Evolutionary conservation across 2,888 invertebrate species (phyloP), one percentile per base, ranked within the genome.

Genomic region (Atherix ibis): DNA sequence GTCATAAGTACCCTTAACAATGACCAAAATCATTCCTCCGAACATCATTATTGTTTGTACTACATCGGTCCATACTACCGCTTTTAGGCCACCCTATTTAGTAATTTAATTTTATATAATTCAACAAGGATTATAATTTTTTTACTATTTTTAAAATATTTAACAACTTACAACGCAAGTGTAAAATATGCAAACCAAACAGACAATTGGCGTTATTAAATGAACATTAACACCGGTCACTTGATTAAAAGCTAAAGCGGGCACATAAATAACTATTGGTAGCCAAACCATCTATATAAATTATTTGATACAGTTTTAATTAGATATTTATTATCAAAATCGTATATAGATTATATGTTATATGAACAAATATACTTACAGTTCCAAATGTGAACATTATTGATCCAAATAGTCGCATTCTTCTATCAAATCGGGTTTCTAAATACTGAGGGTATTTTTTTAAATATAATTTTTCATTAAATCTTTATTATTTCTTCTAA

Each of bases 201-300:
- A 80, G 4, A 81, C 78, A 13, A 80, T 64, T 2, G 79, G 72
- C 2, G 81, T 77, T 1, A 80, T 68, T 17, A 76, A 65, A 50
- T 81, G 82, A 27, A 81, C 70, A 46, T 77, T 76, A 1, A 79
- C 69, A 9, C 82, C 82, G 4, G 83, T 81, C 3, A 82, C 82
- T 75, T 76, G 76, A 56, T 77, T 77, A 46, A 77, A 77, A 4
- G 77, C 78, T 43, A 77, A 59, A 2, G 77, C 78, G 26, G 77
- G 78, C 4, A 77, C 76, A 46, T 76, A 78, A 44, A 77, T 73
- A 2, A 77, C 77, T 32, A 77, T 76, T 10, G 77, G 77, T 12
- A 77, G 56, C 76, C 77, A 78, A 3, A 70, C 66, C 46, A 75
- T 64, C 77, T 76, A 52, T 22, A 8, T n/a, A n/a, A n/a, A n/a